A percentile compares a stretch with the other conserved stretches of the same genome.
Evolutionary conservation across 2,113 vertebrate genomes (phyloP).

Genomic region (Gavia stellata): DNA sequence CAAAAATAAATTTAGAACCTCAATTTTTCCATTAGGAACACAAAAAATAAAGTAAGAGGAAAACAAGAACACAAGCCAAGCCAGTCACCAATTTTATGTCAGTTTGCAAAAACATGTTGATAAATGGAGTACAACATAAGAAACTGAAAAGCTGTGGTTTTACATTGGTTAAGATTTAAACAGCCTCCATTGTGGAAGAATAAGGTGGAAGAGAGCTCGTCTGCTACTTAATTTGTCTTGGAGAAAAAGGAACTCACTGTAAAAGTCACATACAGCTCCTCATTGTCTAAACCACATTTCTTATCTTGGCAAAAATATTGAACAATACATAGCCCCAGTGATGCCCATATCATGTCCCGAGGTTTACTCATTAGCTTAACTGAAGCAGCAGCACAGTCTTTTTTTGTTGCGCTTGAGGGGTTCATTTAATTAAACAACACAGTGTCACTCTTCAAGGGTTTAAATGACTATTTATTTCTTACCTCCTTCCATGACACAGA

Average conservation of each 20-base stretch:
- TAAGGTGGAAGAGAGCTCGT: neutral
- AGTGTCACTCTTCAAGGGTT: neutral
- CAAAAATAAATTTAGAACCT: neutral
- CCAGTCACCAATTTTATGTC: neutral
- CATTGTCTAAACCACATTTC: neutral
- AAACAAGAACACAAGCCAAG: neutral
- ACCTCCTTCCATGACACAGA: neutral
- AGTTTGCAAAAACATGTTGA: neutral
- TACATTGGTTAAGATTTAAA: neutral
- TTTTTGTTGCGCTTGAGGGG: neutral
- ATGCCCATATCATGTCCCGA: neutral
- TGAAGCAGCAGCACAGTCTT: neutral
- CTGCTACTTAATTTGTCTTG: neutral
- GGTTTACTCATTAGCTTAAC: neutral
- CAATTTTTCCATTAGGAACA: neutral
- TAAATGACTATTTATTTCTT: neutral
- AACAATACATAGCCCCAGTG: neutral
- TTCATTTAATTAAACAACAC: neutral
- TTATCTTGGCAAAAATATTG: neutral
- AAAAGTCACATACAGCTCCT: neutral
- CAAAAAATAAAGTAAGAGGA: neutral
- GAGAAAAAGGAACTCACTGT: neutral
- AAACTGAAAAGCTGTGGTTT: neutral
- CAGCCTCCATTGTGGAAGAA: neutral
- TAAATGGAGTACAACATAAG: neutral